Evolutionary conservation across 2,888 invertebrate species (phyloP), one percentile per base, ranked within the genome.

Genomic region (Bruchidius siliquastri): DNA sequence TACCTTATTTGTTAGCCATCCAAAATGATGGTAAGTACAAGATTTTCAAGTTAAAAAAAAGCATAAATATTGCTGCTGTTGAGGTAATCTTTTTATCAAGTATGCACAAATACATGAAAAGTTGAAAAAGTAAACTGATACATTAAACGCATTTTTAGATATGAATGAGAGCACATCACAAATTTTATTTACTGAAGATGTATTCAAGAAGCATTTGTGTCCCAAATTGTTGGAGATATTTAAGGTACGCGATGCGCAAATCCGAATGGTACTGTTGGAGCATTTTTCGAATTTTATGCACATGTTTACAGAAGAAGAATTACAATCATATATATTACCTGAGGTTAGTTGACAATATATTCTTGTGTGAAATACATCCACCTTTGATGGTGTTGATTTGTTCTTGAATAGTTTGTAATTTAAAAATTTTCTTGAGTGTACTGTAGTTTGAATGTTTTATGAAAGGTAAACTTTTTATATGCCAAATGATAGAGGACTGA

Each of bases 211-310:
- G 79, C 91, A 92, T 86, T 87, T 97, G 30, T 90, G 94, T 79
- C 96, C 93, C 72, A 92, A 91, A 87, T 85, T 95, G 67, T 87
- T 94, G 78, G 92, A 94, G 82, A 91, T 95, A 85, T 96, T 97
- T 87, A 91, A 92, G 80, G 94, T 97, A 2, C 90, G 94, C 78
- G 97, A 97, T 85, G 91, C 92, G 69, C 94, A 96, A 86, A 92
- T 95, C 72, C 90, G 97, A 75, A 88, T 94, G 78, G 88, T 96
- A 69, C 87, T 97, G 21, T 87, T 97, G 67, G 90, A 90, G 72
- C 93, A 96, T 85, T 95, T 97, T 82, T 89, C 90, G 72, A 90
- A 91, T 76, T 97, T 92, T 85, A 91, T 94, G 70, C 89, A 90
- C 78, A 90, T 92, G 21, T 93, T 97, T 83, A 90, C 92, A 74